These are phyloP conservation scores for Threskiornis aethiopicus DNA, from an alignment of 2,797 vertebrate genomes.

Conservation along the genomic window DNA sequence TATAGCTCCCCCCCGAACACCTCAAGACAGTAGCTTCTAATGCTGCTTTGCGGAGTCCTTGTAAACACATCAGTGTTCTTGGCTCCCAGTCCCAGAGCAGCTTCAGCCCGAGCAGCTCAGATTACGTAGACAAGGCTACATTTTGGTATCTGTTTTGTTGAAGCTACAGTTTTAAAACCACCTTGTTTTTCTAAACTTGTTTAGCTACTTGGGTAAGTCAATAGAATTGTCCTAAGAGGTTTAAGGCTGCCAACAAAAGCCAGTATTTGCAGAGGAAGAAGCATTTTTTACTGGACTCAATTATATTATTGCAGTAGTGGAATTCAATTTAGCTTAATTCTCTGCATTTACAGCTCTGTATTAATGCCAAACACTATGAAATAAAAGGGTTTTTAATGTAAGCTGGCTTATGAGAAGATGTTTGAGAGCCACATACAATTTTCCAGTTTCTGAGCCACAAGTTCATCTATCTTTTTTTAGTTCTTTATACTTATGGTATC, in stretches of 20 bases:
- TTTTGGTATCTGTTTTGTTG: background rate
- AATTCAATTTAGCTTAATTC: background rate
- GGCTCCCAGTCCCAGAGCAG: background rate
- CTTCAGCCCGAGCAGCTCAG: background rate
- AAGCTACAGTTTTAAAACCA: background rate
- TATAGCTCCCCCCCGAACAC: rapidly evolving
- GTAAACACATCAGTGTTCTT: background rate
- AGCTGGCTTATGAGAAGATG: background rate
- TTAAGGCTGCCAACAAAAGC: background rate
- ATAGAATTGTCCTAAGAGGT: background rate
- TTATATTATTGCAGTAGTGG: background rate
- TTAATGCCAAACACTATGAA: background rate
- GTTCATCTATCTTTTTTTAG: background rate
- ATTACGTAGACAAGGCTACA: background rate
- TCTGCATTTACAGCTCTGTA: background rate
- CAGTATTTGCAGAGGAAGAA: background rate
- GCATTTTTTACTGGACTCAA: background rate
- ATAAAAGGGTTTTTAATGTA: background rate
- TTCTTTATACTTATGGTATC: background rate
- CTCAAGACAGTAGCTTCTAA: background rate
- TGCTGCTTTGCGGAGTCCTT: background rate
- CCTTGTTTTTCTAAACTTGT: background rate
- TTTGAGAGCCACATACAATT: background rate
- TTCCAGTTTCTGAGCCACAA: background rate
- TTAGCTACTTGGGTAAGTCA: background rate